Conservation (phyloP, 2,113 vertebrate species). For the Hemicordylus capensis region DNA sequence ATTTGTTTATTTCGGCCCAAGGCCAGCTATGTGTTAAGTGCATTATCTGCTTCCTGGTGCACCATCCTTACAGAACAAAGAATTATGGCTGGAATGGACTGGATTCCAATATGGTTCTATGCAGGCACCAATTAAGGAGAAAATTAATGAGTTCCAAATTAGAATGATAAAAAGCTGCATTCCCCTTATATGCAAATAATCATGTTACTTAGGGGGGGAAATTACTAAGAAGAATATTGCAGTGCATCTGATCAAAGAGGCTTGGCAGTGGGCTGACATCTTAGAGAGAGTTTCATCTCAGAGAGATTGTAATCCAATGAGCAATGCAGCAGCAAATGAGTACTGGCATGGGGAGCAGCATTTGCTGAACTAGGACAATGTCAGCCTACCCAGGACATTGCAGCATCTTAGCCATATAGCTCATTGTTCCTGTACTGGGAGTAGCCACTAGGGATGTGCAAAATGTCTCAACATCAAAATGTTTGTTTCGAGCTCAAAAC, state of each 20-base stretch:
- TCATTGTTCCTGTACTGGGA: background rate
- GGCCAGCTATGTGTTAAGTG: slow-evolving; percentile 17
- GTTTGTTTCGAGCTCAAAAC: no score
- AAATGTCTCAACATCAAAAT: no score
- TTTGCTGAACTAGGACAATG: background rate
- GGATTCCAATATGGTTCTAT: background rate
- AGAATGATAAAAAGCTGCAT: background rate
- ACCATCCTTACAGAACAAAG: background rate
- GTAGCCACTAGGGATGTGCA: no score
- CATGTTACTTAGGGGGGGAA: background rate
- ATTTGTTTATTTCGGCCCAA: no score
- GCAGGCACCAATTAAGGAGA: background rate
- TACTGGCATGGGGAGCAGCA: background rate
- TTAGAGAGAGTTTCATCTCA: background rate
- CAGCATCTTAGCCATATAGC: background rate
- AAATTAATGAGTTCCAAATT: background rate
- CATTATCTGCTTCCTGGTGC: background rate
- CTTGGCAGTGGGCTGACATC: background rate
- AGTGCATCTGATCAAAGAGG: background rate
- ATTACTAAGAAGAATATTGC: background rate
- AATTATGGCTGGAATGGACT: background rate
- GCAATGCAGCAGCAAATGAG: background rate
- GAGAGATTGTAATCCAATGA: background rate
- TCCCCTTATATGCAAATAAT: background rate
- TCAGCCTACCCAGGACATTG: background rate